These are phyloP conservation scores for Anastatus disparis DNA, from an alignment of 1,140 invertebrate species.

Conservation along the genomic window DNA sequence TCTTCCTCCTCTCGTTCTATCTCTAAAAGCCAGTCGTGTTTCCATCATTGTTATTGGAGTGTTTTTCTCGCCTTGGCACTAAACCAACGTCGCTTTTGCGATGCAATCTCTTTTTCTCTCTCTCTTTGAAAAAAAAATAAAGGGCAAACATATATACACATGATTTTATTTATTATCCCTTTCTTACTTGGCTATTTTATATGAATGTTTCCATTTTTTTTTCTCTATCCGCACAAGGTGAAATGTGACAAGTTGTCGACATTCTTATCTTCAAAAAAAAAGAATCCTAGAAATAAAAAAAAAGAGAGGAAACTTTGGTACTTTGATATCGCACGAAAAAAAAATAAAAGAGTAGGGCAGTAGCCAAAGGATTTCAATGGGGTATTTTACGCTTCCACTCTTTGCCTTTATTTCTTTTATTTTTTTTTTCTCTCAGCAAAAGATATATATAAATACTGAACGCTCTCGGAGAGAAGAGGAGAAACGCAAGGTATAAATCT, in stretches of 20 bases:
- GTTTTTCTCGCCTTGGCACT: too few relatives aligned
- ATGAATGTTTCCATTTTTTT: neutral
- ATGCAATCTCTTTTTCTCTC: neutral
- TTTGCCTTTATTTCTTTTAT: too few relatives aligned
- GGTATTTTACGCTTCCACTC: too few relatives aligned
- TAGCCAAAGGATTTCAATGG: too few relatives aligned
- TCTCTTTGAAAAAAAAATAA: too few relatives aligned
- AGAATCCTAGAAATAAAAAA: conserved; percentile 2
- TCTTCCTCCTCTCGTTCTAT: neutral
- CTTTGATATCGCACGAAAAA: neutral
- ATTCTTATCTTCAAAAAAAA: conserved; percentile 9
- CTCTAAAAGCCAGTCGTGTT: neutral
- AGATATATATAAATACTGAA: too few relatives aligned
- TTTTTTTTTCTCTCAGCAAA: too few relatives aligned
- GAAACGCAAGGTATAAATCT: too few relatives aligned
- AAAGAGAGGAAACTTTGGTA: neutral
- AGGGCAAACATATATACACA: too few relatives aligned
- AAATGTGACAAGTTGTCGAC: conserved; percentile 31
- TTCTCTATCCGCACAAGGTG: neutral
- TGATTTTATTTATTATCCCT: neutral
- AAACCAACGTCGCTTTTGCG: too few relatives aligned
- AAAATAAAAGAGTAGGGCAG: neutral
- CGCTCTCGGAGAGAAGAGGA: too few relatives aligned
- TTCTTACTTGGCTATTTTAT: neutral
- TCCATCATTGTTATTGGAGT: conserved; percentile 25